phyloP scores from a whole-genome alignment of 2,888 invertebrate genomes.

The Diloba caeruleocephala region DNA sequence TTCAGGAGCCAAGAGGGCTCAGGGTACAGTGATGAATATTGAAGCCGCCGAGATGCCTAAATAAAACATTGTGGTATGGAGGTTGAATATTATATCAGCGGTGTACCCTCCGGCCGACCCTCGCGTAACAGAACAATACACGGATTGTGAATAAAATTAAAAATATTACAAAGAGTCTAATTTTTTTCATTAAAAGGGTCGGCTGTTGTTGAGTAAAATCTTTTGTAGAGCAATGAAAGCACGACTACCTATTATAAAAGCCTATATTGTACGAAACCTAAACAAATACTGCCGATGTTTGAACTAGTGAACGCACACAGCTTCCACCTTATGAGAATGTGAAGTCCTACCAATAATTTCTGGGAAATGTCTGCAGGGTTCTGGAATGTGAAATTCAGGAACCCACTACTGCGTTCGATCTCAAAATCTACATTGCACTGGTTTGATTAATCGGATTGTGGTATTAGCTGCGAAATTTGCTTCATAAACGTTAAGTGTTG shows the following conservation, averaged over 20 bases:
- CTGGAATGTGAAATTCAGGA: conserved; percentile 4
- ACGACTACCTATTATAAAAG: conserved; percentile 37
- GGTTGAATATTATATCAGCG: conserved; percentile 74
- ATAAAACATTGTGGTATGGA: conserved; percentile 75
- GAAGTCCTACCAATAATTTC: conserved; percentile 18
- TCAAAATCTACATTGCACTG: conserved; percentile 11
- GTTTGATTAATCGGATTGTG: conserved; percentile 43
- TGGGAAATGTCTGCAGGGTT: neutral
- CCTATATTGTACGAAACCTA: conserved; percentile 30
- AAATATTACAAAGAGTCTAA: conserved; percentile 69
- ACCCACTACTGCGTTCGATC: neutral
- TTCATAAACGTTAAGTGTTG: conserved; percentile 73
- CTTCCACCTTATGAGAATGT: conserved; percentile 11
- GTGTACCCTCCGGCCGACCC: conserved; percentile 62
- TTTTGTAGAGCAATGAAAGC: conserved; percentile 57
- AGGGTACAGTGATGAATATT: conserved; percentile 75
- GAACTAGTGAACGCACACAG: conserved; percentile 33
- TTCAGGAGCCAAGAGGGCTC: conserved; percentile 63
- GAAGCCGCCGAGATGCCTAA: conserved; percentile 70
- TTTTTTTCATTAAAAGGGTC: conserved; percentile 62
- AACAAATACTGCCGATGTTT: conserved; percentile 46
- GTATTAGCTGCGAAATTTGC: conserved; percentile 59
- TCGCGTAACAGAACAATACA: conserved; percentile 70
- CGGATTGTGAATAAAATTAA: conserved; percentile 76
- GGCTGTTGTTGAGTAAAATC: conserved; percentile 58